Percentiles rank a stretch among this genome's conserved stretches.
phyloP scores from a whole-genome alignment of 1,140 invertebrate genomes.

The Orius insidiosus region DNA sequence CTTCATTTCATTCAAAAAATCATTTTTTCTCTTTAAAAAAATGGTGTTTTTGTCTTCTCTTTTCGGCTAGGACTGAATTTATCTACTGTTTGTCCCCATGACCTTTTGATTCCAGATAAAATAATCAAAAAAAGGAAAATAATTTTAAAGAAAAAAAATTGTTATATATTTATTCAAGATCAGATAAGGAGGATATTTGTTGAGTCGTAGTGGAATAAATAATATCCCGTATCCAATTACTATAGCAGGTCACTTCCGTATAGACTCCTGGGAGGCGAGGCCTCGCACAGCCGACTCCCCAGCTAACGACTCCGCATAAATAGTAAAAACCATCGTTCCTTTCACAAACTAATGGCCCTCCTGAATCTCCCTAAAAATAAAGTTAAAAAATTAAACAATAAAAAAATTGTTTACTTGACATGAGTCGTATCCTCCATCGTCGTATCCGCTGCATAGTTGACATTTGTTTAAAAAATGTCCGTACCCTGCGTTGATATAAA shows the following conservation, averaged over 20 bases:
- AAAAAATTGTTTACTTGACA: constrained; percentile 27
- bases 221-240: constrained; percentile 23
- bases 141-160: not conserved
- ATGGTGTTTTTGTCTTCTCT: too few species aligned
- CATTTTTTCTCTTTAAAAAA: too few species aligned
- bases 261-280: constrained; percentile 41
- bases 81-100: too few species aligned
- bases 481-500: constrained; percentile 17
- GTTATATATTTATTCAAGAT: not conserved
- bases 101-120: too few species aligned
- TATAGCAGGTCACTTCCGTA: constrained; percentile 31
- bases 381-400: not conserved
- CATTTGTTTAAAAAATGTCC: constrained; percentile 20
- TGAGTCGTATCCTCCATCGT: constrained; percentile 29
- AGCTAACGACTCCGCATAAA: constrained; percentile 40
- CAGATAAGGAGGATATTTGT: not conserved
- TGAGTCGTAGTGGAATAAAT: constrained; percentile 2
- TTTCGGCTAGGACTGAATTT: too few species aligned
- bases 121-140: too few species aligned
- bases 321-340: constrained; percentile 21
- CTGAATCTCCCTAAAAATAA: constrained; percentile 28
- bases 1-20: too few species aligned
- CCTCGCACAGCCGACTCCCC: constrained; percentile 41
- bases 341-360: constrained; percentile 28
- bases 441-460: constrained; percentile 29